phyloP scores from a whole-genome alignment of 2,888 invertebrate species.

The Diplolepis rosae region DNA sequence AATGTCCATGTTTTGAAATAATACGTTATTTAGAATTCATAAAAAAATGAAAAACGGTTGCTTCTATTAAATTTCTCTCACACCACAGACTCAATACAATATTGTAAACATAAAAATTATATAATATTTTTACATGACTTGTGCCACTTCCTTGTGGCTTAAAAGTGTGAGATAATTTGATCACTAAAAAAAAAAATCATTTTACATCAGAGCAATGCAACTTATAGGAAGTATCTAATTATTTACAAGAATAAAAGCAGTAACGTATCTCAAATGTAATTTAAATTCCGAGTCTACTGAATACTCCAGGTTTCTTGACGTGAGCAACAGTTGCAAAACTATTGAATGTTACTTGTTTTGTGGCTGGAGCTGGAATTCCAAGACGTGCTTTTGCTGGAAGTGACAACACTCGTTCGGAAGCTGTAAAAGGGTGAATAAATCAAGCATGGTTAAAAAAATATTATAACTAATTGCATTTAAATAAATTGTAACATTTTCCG shows the following conservation, averaged over 20 bases:
- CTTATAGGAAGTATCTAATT: slow-evolving; percentile 40
- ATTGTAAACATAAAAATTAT: too few species aligned
- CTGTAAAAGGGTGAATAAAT: slow-evolving; percentile 49
- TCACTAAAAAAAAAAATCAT: too few species aligned
- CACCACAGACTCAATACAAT: too few species aligned
- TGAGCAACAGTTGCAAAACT: slow-evolving; percentile 63
- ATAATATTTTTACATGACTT: slow-evolving; percentile 28
- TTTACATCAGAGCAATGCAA: slow-evolving; percentile 30
- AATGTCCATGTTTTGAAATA: not conserved
- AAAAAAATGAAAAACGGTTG: not conserved
- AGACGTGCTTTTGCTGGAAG: slow-evolving; percentile 70
- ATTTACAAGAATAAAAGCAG: slow-evolving; percentile 48
- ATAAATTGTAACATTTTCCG: too few species aligned
- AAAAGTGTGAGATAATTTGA: not conserved
- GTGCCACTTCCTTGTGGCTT: not conserved
- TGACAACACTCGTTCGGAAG: slow-evolving; percentile 62
- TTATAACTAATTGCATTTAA: too few species aligned
- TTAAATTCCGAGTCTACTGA: slow-evolving; percentile 69
- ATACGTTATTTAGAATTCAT: not conserved
- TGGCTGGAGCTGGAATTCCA: slow-evolving; percentile 51
- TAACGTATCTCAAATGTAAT: slow-evolving; percentile 2
- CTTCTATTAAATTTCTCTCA: not conserved
- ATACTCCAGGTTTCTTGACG: slow-evolving; percentile 66
- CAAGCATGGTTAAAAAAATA: too few species aligned
- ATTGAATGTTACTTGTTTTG: slow-evolving; percentile 70